A percentile compares a stretch with the other conserved stretches of the same genome.
These are phyloP conservation scores for Beroe forskalii DNA, from an alignment of 37 sponge, comb jelly and placozoan species.

Conservation along the genomic window DNA sequence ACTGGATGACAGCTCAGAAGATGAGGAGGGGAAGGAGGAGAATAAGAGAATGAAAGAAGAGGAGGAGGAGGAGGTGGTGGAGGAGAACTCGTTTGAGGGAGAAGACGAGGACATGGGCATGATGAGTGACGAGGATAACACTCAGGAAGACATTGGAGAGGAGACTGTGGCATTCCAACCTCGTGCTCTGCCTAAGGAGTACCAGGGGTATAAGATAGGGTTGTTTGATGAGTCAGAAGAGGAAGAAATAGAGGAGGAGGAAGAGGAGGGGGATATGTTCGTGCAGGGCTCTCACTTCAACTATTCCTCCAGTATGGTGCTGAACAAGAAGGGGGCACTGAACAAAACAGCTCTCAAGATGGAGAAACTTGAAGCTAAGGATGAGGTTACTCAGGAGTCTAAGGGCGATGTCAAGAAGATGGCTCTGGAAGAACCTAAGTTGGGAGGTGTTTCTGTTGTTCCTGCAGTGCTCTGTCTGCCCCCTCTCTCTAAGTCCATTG, in stretches of 20 bases:
- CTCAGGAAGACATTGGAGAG: neutral
- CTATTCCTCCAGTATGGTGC: conserved; percentile 35
- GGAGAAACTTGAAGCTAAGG: conserved; percentile 24
- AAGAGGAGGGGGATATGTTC: conserved; percentile 37
- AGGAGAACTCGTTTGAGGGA: conserved; percentile 11
- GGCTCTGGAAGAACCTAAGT: neutral
- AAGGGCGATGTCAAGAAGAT: neutral
- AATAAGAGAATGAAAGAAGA: conserved; percentile 26
- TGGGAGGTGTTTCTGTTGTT: conserved; percentile 32
- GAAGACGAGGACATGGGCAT: conserved; percentile 1
- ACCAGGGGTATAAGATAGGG: conserved; percentile 53
- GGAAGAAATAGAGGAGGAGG: conserved; percentile 1
- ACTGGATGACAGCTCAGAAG: conserved; percentile 17
- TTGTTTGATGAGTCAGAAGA: conserved; percentile 23
- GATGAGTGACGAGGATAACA: conserved; percentile 34
- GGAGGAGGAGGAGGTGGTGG: neutral
- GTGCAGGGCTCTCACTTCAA: conserved; percentile 43
- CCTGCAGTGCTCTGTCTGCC: conserved; percentile 44
- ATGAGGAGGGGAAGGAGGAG: conserved; percentile 19
- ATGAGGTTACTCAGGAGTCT: neutral
- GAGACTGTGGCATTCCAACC: neutral
- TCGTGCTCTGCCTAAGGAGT: conserved; percentile 7
- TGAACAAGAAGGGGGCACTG: conserved; percentile 36
- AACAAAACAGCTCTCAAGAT: conserved; percentile 49
- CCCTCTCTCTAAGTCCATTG: conserved; percentile 46